phyloP scores from a whole-genome alignment of 2,888 invertebrate genomes.

The Sympetrum striolatum region DNA sequence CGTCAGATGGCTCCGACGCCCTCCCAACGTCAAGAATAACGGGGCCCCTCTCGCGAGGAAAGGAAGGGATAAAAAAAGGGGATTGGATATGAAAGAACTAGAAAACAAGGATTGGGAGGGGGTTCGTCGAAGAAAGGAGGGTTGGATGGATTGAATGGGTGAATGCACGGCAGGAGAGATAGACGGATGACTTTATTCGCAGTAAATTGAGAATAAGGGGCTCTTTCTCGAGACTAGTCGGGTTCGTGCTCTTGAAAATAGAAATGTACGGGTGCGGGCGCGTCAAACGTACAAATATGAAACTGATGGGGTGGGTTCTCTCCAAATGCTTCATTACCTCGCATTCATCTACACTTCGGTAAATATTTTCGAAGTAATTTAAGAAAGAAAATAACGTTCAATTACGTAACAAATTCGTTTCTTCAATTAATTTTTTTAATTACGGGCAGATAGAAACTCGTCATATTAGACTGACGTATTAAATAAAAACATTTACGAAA shows the following conservation, averaged over 20 bases:
- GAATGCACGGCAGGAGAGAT: background rate
- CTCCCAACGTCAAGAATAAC: slow-evolving; percentile 15
- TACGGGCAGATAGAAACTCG: too few species aligned
- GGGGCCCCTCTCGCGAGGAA: background rate
- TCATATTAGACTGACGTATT: too few species aligned
- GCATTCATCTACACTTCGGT: too few species aligned
- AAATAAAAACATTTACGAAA: too few species aligned
- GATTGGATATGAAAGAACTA: background rate
- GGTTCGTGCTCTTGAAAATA: background rate
- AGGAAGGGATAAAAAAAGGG: background rate
- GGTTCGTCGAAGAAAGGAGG: background rate
- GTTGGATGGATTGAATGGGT: background rate
- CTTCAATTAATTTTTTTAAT: too few species aligned
- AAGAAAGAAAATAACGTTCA: too few species aligned
- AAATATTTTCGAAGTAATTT: too few species aligned
- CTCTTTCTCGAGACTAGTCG: background rate
- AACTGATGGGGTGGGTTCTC: too few species aligned
- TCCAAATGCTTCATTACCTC: too few species aligned
- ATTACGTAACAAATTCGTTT: too few species aligned
- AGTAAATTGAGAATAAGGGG: background rate
- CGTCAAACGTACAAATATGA: too few species aligned
- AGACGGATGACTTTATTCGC: background rate
- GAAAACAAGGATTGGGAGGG: background rate
- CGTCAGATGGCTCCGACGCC: slow-evolving; percentile 21
- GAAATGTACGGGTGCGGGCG: too few species aligned